Conservation (phyloP, 2,797 vertebrate species). For the Crenuchus spilurus region DNA sequence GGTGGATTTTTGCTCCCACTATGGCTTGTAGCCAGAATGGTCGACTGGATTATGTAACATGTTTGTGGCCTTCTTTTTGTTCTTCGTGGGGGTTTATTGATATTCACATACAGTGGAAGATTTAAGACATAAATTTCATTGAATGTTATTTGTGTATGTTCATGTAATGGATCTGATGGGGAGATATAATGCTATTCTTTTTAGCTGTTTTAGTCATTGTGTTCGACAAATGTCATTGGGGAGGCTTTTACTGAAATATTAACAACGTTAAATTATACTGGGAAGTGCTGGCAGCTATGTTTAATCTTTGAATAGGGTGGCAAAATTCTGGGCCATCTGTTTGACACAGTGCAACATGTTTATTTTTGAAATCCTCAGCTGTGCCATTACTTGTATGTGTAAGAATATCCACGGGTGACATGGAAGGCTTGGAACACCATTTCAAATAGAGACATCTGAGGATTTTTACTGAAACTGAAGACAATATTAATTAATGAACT, state of each 20-base stretch:
- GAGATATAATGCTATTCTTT: too few relatives aligned
- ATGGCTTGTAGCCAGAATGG: slow-evolving; percentile 18
- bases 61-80: neutral
- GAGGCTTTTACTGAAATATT: too few relatives aligned
- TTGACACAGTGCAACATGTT: neutral
- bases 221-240: too few relatives aligned
- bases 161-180: too few relatives aligned
- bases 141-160: neutral
- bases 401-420: neutral
- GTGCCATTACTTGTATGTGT: too few relatives aligned
- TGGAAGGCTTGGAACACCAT: too few relatives aligned
- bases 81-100: slow-evolving; percentile 12
- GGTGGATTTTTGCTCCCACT: slow-evolving; percentile 44
- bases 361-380: too few relatives aligned
- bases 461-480: too few relatives aligned
- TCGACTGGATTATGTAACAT: slow-evolving; percentile 21
- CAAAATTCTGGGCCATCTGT: neutral
- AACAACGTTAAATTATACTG: neutral
- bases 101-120: slow-evolving; percentile 3
- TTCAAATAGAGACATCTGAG: too few relatives aligned
- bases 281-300: neutral
- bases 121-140: neutral
- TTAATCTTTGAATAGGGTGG: neutral
- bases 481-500: too few relatives aligned
- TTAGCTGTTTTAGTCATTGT: neutral